Evolutionary conservation across 2,113 vertebrate genomes (phyloP).

Genomic region (Corythornis cristatus): DNA sequence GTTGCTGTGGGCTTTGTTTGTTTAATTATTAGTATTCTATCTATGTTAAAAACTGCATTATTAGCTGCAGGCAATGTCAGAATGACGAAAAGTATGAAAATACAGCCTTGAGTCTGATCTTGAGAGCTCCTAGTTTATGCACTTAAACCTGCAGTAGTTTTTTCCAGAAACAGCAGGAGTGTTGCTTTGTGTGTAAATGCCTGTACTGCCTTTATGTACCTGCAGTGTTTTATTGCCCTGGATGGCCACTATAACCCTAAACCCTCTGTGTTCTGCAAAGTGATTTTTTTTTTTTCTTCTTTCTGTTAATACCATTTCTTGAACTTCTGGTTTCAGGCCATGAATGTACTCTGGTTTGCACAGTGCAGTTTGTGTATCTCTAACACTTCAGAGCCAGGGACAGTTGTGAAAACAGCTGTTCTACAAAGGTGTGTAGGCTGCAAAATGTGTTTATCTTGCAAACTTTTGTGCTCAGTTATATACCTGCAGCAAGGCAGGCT

Average conservation of each 20-base stretch:
- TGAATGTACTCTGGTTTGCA: neutral
- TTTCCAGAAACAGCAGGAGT: neutral
- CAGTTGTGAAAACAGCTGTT: neutral
- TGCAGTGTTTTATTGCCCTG: neutral
- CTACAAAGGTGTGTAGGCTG: neutral
- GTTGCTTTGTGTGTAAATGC: rapidly evolving
- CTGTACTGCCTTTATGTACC: rapidly evolving
- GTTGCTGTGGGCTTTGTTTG: too few species aligned
- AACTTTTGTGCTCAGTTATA: rapidly evolving
- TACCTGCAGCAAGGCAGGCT: neutral
- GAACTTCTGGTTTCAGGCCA: neutral
- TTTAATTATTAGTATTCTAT: neutral
- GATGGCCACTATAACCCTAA: rapidly evolving
- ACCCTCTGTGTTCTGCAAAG: neutral
- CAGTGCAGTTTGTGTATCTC: neutral
- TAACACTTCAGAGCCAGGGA: neutral
- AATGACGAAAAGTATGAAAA: neutral
- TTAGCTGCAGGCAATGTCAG: neutral
- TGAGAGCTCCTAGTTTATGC: neutral
- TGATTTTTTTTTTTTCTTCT: neutral
- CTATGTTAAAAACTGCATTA: neutral
- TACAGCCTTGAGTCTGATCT: neutral
- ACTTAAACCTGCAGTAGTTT: neutral
- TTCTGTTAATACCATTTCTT: neutral
- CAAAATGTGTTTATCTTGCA: neutral